Conservation (phyloP, 2,797 vertebrate species). For the Buphagus erythrorhynchus region DNA sequence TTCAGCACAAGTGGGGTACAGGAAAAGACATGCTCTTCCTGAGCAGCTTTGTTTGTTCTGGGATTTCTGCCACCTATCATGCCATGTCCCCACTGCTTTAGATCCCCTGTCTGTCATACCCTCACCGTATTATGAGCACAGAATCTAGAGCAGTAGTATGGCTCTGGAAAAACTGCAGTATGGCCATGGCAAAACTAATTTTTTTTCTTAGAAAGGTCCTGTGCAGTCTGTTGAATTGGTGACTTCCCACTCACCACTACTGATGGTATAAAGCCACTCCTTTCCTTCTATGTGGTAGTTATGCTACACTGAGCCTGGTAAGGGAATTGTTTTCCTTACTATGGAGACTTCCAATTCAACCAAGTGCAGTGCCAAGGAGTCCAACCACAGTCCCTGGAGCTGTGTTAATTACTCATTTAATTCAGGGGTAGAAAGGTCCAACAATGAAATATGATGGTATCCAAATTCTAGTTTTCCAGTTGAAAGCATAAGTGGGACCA, state of each 20-base stretch:
- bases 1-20: not conserved
- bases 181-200: accelerated
- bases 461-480: slow-evolving; percentile 42
- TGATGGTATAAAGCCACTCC: not conserved
- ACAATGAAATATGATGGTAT: slow-evolving; percentile 42
- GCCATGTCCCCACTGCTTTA: not conserved
- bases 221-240: not conserved
- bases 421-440: not conserved
- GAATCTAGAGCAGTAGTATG: not conserved
- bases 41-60: not conserved
- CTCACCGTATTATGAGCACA: accelerated
- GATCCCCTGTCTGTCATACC: not conserved
- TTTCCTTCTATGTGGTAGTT: not conserved
- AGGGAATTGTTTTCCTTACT: not conserved
- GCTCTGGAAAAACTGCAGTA: not conserved
- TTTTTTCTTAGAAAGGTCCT: not conserved
- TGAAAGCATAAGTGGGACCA: slow-evolving; percentile 9
- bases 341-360: not conserved
- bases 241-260: not conserved
- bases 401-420: not conserved
- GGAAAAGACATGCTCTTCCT: not conserved
- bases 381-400: not conserved
- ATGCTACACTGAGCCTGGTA: accelerated
- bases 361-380: not conserved
- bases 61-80: not conserved